Evolutionary conservation across 1,140 invertebrate species (phyloP).

Genomic region (Micrasema longulum): DNA sequence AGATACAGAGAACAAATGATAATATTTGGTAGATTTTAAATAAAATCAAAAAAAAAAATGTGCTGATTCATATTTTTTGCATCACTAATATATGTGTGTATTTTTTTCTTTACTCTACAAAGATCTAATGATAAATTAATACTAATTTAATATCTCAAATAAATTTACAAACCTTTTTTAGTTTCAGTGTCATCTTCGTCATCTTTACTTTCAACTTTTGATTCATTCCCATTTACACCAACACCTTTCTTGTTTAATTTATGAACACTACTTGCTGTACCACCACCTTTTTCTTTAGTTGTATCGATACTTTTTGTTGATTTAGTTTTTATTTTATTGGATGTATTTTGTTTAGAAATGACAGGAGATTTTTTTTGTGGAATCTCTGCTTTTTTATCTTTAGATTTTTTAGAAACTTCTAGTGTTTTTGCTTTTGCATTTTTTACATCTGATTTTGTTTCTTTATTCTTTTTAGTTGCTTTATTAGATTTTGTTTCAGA

Average conservation of each 20-base stretch:
- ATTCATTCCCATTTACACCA: background rate
- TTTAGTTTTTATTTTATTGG: background rate
- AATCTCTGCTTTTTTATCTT: background rate
- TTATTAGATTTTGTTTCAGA: conserved; percentile 26
- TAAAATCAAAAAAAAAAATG: too few species aligned
- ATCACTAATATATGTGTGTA: too few species aligned
- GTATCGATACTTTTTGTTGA: background rate
- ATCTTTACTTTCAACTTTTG: background rate
- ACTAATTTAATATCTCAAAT: too few species aligned
- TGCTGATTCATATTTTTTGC: too few species aligned
- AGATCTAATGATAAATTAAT: too few species aligned
- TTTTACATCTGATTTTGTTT: conserved; percentile 6
- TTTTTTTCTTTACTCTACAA: too few species aligned
- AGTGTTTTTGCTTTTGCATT: conserved; percentile 3
- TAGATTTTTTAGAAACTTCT: conserved; percentile 6
- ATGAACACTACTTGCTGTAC: background rate
- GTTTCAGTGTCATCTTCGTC: conserved; percentile 4
- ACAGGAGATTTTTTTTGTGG: background rate
- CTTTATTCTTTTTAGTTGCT: conserved; percentile 28
- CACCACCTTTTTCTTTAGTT: background rate
- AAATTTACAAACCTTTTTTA: conserved; percentile 31
- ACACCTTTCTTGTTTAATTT: background rate
- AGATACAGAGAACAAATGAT: too few species aligned
- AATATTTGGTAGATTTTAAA: too few species aligned
- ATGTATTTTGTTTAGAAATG: background rate